These are phyloP conservation scores for Malurus cyaneus DNA, from an alignment of 2,113 vertebrate genomes.

Conservation along the genomic window DNA sequence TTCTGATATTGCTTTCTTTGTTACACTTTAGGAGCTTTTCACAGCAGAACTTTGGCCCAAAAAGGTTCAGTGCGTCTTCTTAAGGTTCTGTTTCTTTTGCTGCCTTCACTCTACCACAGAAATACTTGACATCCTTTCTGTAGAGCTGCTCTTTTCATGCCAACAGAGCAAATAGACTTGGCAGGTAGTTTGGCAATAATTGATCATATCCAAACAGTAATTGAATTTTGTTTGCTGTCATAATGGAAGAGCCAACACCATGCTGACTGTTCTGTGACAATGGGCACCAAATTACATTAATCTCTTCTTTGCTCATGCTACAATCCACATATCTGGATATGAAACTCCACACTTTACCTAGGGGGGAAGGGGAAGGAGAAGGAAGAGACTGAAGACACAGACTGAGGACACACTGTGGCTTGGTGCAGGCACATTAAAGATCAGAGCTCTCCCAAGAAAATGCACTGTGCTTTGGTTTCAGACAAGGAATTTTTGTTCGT, in stretches of 20 bases:
- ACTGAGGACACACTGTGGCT: neutral
- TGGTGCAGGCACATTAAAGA: neutral
- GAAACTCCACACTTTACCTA: neutral
- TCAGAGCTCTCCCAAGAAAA: neutral
- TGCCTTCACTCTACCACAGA: neutral
- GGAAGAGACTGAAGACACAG: neutral
- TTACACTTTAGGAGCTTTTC: neutral
- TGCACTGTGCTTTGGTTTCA: neutral
- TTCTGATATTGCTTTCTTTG: neutral
- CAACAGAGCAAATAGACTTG: conserved; percentile 44
- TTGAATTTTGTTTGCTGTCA: conserved; percentile 46
- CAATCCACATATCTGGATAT: neutral
- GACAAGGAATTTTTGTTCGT: neutral
- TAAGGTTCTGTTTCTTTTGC: conserved; percentile 24
- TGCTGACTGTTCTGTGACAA: neutral
- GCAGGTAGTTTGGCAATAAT: conserved; percentile 48
- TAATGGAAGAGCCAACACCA: neutral
- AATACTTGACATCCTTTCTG: conserved; percentile 38
- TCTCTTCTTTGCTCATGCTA: neutral
- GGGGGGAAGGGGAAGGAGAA: neutral
- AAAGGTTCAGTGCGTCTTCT: neutral
- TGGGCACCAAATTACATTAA: conserved; percentile 11
- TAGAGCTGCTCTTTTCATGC: conserved; percentile 14
- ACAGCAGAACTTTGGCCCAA: neutral
- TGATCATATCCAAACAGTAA: conserved; percentile 60